Base-by-base conservation (phyloP, 2,888 invertebrate species). In the Galerucella nymphaeae region DNA sequence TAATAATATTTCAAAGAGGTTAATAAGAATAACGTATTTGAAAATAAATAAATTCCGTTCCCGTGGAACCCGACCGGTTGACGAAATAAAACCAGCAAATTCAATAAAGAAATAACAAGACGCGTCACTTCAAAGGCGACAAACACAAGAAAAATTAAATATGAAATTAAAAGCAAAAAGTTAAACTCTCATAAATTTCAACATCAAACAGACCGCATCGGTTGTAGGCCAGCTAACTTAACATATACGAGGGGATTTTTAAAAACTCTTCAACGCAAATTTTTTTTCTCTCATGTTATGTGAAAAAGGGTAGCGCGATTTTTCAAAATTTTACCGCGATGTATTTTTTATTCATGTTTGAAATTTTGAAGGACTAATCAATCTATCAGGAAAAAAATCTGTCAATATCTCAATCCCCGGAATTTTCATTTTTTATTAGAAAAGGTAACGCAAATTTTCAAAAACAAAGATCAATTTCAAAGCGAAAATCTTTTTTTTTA, bases 101-200 rank as follows among this genome's bases (percentile, higher is more conserved):
- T 61, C 61, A 61, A 61, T 61, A 61, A 61, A 61, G 61, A 61
- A 61, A 61, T 61, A 61, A 38, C 61, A 41, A 61, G 61, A 41
- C 41, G 61, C 18, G 61, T 53, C 58, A 67, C 67, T 48, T 67
- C 67, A 67, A 67, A 67, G 67, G 42, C 45, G 59, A 67, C 59
- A 48, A 30, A 67, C 48, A 67, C 48, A 67, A 67, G 67, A 67
- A 67, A 67, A 67, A 67, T 67, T 67, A 67, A 67, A 67, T 67
- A 59, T 59, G 58, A 67, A 67, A 67, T 67, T 67, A 67, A 67
- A 67, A 67, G 50, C 67, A 67, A 67, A 67, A 67, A 67, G 16
- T 67, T 57, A 59, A 53, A 50, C 59, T 59, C 59, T 67, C 67
- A 23, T 67, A 67, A 67, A 67, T 67, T 67, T 38, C 5, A 38